A percentile compares a stretch with the other conserved stretches of the same genome.
phyloP scores from a whole-genome alignment of 92 coral and sea anemone species.

The Virgularia gustaviana region DNA sequence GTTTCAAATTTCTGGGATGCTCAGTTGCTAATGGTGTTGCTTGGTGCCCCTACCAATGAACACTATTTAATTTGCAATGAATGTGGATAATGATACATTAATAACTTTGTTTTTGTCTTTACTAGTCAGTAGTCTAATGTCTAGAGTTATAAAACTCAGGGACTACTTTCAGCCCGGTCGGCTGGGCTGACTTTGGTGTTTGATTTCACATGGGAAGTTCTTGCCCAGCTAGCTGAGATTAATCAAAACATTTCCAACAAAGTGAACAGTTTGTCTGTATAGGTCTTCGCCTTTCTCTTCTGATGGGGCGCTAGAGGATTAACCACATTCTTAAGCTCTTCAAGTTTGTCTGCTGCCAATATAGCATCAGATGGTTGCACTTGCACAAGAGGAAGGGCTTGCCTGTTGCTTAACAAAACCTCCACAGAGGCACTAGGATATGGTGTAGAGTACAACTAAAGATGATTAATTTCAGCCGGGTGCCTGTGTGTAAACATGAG shows the following conservation, averaged over 20 bases:
- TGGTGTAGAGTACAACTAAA: not conserved
- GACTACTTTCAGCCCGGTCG: no score
- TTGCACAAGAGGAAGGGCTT: not conserved
- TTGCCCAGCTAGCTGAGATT: no score
- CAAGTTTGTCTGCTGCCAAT: not conserved
- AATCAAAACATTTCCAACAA: not conserved
- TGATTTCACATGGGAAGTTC: no score
- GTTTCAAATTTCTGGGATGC: no score
- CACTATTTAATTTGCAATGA: no score
- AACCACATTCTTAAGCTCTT: not conserved
- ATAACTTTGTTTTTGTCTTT: no score
- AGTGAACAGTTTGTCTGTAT: not conserved
- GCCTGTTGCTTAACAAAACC: not conserved
- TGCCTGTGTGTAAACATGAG: not conserved
- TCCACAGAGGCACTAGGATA: not conserved
- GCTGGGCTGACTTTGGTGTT: no score
- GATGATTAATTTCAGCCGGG: not conserved
- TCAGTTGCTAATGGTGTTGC: no score
- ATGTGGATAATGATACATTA: no score
- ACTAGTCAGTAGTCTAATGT: no score
- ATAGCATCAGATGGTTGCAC: not conserved
- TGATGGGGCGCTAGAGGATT: not conserved
- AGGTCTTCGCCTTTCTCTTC: not conserved
- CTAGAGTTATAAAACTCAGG: no score
- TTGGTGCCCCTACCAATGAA: no score